Evolutionary conservation across 2,888 invertebrate genomes (phyloP).

Genomic region (Proisotoma minuta): DNA sequence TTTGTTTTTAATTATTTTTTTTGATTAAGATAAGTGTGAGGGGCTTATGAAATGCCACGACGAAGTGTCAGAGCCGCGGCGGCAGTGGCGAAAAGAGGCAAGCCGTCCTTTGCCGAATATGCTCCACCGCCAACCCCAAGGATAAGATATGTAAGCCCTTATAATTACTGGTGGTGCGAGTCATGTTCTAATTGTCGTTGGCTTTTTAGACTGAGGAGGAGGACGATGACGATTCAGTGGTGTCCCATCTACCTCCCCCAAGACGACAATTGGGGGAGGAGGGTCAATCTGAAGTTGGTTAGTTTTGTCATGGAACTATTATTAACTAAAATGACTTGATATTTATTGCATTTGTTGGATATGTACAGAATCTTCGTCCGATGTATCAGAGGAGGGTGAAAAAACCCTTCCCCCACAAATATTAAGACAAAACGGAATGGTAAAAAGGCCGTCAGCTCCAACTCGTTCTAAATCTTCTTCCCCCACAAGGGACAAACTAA

Average conservation of each 20-base stretch:
- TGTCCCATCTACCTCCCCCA: neutral
- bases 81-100: conserved; percentile 71
- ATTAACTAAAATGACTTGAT: too few species aligned
- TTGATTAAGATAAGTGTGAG: too few species aligned
- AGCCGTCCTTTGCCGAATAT: conserved; percentile 43
- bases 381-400: too few species aligned
- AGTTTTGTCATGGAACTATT: too few species aligned
- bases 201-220: neutral
- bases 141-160: neutral
- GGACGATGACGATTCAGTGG: neutral
- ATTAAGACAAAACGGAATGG: too few species aligned
- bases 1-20: too few species aligned
- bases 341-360: too few species aligned
- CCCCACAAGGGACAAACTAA: too few species aligned
- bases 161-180: neutral
- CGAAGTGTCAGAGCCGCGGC: too few species aligned
- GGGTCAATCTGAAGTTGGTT: neutral
- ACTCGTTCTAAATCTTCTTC: neutral
- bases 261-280: neutral
- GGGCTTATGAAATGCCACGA: too few species aligned
- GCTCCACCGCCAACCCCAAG: neutral
- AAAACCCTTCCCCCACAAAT: too few species aligned
- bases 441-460: neutral
- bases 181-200: neutral
- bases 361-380: too few species aligned